Conservation (phyloP, 53 echinoderm and acorn worm species). For the Astropecten irregularis region DNA sequence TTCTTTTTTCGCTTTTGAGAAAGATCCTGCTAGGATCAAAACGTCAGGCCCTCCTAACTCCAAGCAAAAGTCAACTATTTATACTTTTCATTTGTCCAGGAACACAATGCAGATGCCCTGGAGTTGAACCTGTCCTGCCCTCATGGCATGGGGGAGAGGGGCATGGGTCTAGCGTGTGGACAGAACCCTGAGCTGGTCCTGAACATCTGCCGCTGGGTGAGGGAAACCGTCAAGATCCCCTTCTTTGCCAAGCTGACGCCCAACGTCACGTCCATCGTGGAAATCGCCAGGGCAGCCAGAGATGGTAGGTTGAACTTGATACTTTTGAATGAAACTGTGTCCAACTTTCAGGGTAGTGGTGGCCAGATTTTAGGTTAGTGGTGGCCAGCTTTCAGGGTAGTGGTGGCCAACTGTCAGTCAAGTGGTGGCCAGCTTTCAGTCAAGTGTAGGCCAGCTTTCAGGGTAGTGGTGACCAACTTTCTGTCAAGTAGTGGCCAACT, state of each 20-base stretch:
- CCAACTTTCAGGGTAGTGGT: not conserved
- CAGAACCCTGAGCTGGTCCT: slow-evolving; percentile 95
- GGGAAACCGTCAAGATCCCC: slow-evolving; percentile 88
- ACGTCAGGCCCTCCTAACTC: too few relatives aligned
- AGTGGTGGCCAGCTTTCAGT: too few relatives aligned
- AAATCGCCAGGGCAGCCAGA: slow-evolving; percentile 88
- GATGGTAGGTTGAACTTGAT: slow-evolving; percentile 71
- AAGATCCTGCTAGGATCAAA: too few relatives aligned
- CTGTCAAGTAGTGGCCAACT: too few relatives aligned
- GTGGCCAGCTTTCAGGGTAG: too few relatives aligned
- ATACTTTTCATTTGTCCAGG: slow-evolving; percentile 66
- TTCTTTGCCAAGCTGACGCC: slow-evolving; percentile 99
- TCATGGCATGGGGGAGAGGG: slow-evolving; percentile 98
- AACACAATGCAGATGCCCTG: slow-evolving; percentile 90
- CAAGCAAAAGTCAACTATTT: too few relatives aligned
- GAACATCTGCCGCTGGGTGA: slow-evolving; percentile 96
- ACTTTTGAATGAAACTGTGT: not conserved
- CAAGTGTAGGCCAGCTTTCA: too few relatives aligned
- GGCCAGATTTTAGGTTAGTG: too few relatives aligned
- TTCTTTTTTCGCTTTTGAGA: too few relatives aligned
- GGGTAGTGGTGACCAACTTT: too few relatives aligned
- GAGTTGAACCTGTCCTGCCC: slow-evolving; percentile 98
- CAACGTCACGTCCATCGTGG: slow-evolving; percentile 90
- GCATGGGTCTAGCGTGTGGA: slow-evolving; percentile 98
- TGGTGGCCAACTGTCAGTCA: too few relatives aligned